These are phyloP conservation scores for Nasonia longicornis DNA, from an alignment of 1,140 invertebrate genomes.

Conservation along the genomic window DNA sequence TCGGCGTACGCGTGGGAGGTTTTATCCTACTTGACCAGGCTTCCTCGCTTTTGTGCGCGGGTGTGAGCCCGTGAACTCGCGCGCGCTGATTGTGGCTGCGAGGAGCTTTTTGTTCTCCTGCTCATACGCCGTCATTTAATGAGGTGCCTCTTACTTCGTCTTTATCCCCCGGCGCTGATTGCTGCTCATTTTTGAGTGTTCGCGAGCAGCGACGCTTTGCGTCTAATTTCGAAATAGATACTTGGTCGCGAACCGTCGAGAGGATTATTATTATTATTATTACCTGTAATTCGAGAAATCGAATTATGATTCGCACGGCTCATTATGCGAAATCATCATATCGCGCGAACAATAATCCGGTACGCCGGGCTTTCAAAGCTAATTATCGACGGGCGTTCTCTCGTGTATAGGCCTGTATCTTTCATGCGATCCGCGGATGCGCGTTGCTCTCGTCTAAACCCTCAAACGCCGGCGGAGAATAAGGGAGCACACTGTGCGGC, in stretches of 20 bases:
- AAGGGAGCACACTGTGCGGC: not conserved
- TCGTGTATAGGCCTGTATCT: not conserved
- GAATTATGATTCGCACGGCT: too few relatives aligned
- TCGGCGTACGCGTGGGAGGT: conserved; percentile 25
- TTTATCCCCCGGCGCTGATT: not conserved
- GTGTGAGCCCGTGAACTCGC: not conserved
- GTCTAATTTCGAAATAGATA: not conserved
- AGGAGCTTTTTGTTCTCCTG: not conserved
- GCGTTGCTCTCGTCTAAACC: not conserved
- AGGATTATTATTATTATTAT: too few relatives aligned
- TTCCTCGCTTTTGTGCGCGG: not conserved
- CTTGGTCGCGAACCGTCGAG: too few relatives aligned
- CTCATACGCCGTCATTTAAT: not conserved
- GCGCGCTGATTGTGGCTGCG: not conserved
- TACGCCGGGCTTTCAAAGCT: conserved; percentile 11
- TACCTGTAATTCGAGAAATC: too few relatives aligned
- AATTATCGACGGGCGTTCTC: not conserved
- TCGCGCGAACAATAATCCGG: not conserved
- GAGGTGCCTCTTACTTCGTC: not conserved
- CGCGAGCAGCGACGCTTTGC: not conserved
- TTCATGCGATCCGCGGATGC: not conserved
- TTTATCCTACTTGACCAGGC: conserved; percentile 39
- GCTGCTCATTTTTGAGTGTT: conserved; percentile 7
- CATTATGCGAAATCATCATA: not conserved
- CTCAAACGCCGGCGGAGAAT: not conserved